Base-by-base conservation (phyloP, 2,888 invertebrate genomes). In the Agrotis clavis region DNA sequence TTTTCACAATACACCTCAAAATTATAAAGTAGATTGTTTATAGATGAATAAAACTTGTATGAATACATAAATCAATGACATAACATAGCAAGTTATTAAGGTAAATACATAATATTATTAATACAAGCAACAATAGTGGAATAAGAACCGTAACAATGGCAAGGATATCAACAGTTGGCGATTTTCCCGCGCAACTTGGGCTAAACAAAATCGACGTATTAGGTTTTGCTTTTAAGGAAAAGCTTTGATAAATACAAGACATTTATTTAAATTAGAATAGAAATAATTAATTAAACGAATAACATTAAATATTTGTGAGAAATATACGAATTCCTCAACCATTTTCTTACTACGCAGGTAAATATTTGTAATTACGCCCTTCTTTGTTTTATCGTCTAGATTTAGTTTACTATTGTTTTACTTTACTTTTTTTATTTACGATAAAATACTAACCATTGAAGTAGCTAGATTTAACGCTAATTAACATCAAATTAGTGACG, bases 341-440 rank as follows among this genome's bases (percentile, higher is more conserved):
- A 4, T 19, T 50, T 45, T n/a, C 16, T 41, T 35, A 64, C 19
- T 47, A 25, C 61, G 70, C 56, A 74, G 25, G 45, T 50, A 53
- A 59, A 19, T 53, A 45, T 54, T 21, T 53, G 16, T 13, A 19
- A 21, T 30, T 4, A 5, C 13, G 2, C 51, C 60, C 11, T 19
- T 47, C 6, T 21, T 79, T 87, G 84, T 88, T 81, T 81, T 84
- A 25, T 45, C 47, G 75, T 78, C 65, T 67, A 86, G 84, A 87
- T 88, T 89, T 81, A 74, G 4, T 13, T 54, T 89, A 85, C 85
- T 85, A 79, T 87, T 70, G 74, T 85, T 88, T 48, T 30, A 41
- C 80, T 85, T 5, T 13, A 30, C 41, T n/a, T 48, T 89, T 19
- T 90, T 86, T 84, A 85, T 90, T 86, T 84, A 85, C 73, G 78